Percentiles rank a stretch among this genome's conserved stretches.
phyloP scores from a whole-genome alignment of 2,888 invertebrate genomes.

The Pyrrhia umbra region DNA sequence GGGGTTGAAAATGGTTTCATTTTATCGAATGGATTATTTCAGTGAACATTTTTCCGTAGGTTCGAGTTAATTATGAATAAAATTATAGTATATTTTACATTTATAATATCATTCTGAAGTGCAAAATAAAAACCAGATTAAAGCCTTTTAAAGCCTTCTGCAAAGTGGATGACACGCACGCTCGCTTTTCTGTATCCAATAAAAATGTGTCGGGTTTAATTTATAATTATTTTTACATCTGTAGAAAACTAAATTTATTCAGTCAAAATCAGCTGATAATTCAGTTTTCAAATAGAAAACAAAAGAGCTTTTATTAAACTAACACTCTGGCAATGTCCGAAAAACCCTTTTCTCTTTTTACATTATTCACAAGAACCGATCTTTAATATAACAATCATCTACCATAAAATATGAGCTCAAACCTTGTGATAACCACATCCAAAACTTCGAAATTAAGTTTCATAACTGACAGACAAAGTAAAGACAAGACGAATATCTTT shows the following conservation, averaged over 20 bases:
- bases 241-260: too few relatives aligned
- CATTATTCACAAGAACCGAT: slow-evolving; percentile 18
- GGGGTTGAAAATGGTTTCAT: slow-evolving; percentile 1
- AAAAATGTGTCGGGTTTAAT: not conserved
- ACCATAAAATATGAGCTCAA: slow-evolving; percentile 31
- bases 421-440: slow-evolving; percentile 20
- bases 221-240: not conserved
- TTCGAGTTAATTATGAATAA: not conserved
- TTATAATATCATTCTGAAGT: not conserved
- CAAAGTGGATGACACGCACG: not conserved
- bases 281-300: slow-evolving; percentile 32
- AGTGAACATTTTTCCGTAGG: slow-evolving; percentile 7
- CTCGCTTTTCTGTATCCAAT: not conserved
- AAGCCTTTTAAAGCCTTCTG: not conserved
- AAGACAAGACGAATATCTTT: slow-evolving; percentile 14
- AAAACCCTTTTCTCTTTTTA: slow-evolving; percentile 34
- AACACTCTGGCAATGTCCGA: slow-evolving; percentile 35
- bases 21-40: slow-evolving; percentile 8
- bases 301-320: slow-evolving; percentile 15
- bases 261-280: slow-evolving; percentile 20
- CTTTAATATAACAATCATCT: slow-evolving; percentile 17
- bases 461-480: not conserved
- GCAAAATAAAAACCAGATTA: not conserved
- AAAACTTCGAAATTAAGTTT: slow-evolving; percentile 37
- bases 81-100: not conserved